A percentile compares a stretch with the other conserved stretches of the same genome.
phyloP scores from a whole-genome alignment of 1,140 invertebrate genomes.

The Bombus haemorrhoidalis region DNA sequence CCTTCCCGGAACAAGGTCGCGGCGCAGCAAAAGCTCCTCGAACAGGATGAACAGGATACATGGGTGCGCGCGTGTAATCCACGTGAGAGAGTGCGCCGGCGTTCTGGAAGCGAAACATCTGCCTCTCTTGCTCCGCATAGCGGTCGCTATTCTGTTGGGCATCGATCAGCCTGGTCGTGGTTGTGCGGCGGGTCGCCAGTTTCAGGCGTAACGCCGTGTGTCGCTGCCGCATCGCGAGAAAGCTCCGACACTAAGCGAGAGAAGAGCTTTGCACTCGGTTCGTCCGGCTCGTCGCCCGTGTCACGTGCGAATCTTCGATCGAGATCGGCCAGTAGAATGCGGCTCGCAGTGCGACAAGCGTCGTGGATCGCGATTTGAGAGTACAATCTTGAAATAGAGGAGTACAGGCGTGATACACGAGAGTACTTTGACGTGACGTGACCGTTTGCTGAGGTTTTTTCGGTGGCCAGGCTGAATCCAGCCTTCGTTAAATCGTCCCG shows the following conservation, averaged over 20 bases:
- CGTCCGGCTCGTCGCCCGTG: not conserved
- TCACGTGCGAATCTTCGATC: slow-evolving; percentile 27
- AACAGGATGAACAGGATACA: not conserved
- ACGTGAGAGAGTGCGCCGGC: slow-evolving; percentile 71
- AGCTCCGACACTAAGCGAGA: not conserved
- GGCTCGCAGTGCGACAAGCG: not conserved
- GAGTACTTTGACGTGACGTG: not conserved
- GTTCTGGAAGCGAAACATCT: slow-evolving; percentile 57
- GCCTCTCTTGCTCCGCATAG: slow-evolving; percentile 47
- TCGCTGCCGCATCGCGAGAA: slow-evolving; percentile 47
- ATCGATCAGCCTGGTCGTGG: slow-evolving; percentile 69
- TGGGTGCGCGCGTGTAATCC: slow-evolving; percentile 59
- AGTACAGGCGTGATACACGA: not conserved
- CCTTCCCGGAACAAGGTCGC: slow-evolving; percentile 45
- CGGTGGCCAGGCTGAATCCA: not conserved
- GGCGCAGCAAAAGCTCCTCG: slow-evolving; percentile 19
- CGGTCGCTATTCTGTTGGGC: slow-evolving; percentile 62
- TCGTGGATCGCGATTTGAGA: not conserved
- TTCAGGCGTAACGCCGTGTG: slow-evolving; percentile 66
- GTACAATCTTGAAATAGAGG: not conserved
- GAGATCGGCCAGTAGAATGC: not conserved
- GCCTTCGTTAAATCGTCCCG: slow-evolving; percentile 1
- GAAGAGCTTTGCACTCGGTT: not conserved
- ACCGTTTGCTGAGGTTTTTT: not conserved
- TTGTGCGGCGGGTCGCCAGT: slow-evolving; percentile 63